Percentiles rank a stretch among this genome's conserved stretches.
phyloP scores from a whole-genome alignment of 2,888 invertebrate genomes.

The Adelognathus sp. region DNA sequence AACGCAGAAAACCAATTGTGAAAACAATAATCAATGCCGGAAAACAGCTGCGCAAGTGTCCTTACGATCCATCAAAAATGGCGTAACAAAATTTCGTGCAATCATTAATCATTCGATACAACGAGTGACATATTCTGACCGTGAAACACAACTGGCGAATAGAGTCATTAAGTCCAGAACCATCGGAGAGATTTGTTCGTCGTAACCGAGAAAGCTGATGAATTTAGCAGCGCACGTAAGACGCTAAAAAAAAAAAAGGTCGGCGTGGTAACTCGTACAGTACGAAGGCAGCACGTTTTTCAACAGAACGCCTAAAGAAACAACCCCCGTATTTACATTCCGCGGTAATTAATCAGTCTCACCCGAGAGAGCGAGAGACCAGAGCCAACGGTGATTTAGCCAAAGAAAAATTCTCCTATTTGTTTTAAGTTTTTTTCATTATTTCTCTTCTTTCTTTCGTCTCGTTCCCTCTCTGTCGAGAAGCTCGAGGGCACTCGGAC shows the following conservation, averaged over 20 bases:
- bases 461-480: slow-evolving; percentile 20
- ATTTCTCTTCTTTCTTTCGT: slow-evolving; percentile 22
- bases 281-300: slow-evolving; percentile 62
- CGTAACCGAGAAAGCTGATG: slow-evolving; percentile 61
- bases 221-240: slow-evolving; percentile 62
- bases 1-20: background rate
- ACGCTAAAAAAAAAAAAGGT: background rate
- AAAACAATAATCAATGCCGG: background rate
- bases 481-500: slow-evolving; percentile 25
- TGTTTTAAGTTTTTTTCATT: slow-evolving; percentile 56
- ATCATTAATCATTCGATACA: slow-evolving; percentile 62
- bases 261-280: slow-evolving; percentile 15
- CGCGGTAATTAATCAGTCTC: slow-evolving; percentile 71
- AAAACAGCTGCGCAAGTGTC: slow-evolving; percentile 28
- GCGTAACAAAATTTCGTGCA: slow-evolving; percentile 55
- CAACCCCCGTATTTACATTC: slow-evolving; percentile 68
- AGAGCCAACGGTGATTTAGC: slow-evolving; percentile 55
- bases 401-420: slow-evolving; percentile 62
- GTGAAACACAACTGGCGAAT: slow-evolving; percentile 56
- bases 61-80: slow-evolving; percentile 28
- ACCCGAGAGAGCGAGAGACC: slow-evolving; percentile 7
- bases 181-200: slow-evolving; percentile 55
- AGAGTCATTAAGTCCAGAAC: slow-evolving; percentile 60
- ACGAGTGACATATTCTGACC: slow-evolving; percentile 28
- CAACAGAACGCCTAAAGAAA: slow-evolving; percentile 70